A percentile compares a stretch with the other conserved stretches of the same genome.
phyloP scores from a whole-genome alignment of 1,140 invertebrate species.

The Notospermus geniculatus region DNA sequence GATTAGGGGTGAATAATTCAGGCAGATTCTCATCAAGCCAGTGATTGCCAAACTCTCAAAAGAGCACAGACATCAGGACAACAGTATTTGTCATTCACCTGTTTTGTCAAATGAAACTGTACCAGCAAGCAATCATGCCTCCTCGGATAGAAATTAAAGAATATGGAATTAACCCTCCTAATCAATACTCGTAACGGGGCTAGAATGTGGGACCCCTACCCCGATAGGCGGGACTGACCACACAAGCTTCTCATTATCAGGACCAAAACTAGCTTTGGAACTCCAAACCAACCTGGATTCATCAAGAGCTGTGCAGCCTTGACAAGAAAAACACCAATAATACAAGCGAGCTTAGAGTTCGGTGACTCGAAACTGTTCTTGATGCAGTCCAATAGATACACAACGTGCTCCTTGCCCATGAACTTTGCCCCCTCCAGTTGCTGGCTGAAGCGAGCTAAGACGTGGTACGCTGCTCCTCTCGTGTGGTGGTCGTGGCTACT shows the following conservation, averaged over 20 bases:
- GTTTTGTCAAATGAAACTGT: too few relatives aligned
- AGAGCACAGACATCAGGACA: constrained; percentile 1
- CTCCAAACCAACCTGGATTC: constrained; percentile 63
- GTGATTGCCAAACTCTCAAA: neutral
- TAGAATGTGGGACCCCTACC: too few relatives aligned
- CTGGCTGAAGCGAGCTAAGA: constrained; percentile 66
- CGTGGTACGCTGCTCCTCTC: constrained; percentile 65
- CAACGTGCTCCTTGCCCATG: constrained; percentile 54
- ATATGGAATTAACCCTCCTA: too few relatives aligned
- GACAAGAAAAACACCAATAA: constrained; percentile 70
- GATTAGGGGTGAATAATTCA: neutral
- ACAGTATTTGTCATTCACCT: constrained; percentile 7
- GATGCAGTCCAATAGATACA: constrained; percentile 37
- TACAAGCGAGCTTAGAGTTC: constrained; percentile 63
- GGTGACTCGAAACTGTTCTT: constrained; percentile 54
- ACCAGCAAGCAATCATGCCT: too few relatives aligned
- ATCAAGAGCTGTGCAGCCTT: constrained; percentile 65
- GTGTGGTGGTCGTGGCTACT: constrained; percentile 62
- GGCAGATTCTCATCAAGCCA: too few relatives aligned
- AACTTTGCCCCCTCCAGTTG: constrained; percentile 68
- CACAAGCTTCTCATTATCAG: too few relatives aligned
- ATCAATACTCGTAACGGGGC: too few relatives aligned
- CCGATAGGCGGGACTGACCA: too few relatives aligned
- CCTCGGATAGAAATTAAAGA: too few relatives aligned
- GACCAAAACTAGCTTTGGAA: too few relatives aligned